These are phyloP conservation scores for Pygoscelis antarcticus DNA, from an alignment of 2,113 vertebrate species.

Conservation along the genomic window DNA sequence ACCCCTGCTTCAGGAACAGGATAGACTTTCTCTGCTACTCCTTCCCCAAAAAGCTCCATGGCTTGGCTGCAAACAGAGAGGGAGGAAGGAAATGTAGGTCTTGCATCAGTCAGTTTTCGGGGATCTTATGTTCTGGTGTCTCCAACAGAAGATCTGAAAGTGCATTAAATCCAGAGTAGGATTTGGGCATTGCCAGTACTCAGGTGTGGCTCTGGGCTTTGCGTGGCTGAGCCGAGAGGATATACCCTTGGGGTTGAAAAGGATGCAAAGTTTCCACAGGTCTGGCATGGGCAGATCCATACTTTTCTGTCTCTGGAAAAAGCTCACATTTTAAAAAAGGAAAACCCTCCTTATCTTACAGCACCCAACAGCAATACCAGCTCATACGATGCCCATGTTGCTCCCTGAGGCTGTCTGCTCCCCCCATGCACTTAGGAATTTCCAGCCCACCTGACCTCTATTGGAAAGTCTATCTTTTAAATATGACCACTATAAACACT, in stretches of 20 bases:
- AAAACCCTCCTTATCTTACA: background rate
- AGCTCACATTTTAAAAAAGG: background rate
- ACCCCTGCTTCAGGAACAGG: background rate
- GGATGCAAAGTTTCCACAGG: background rate
- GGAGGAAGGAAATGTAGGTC: background rate
- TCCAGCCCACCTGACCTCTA: conserved; percentile 7
- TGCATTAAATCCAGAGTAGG: background rate
- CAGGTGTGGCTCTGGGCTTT: background rate
- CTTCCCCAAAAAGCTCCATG: background rate
- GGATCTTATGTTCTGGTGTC: background rate
- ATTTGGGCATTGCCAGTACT: background rate
- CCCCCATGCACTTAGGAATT: background rate
- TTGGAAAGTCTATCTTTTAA: background rate
- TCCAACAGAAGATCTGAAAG: background rate
- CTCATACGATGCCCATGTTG: fast-evolving
- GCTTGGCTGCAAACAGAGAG: background rate
- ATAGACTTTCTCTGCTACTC: background rate
- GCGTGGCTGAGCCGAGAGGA: background rate
- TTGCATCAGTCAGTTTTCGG: fast-evolving
- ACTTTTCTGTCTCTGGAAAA: background rate
- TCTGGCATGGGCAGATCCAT: background rate
- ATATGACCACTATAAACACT: background rate
- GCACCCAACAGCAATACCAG: background rate
- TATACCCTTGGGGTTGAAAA: background rate
- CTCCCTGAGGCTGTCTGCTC: background rate